Evolutionary conservation across 2,113 vertebrate species (phyloP), one percentile per base, ranked within the genome.

Genomic region (Micromys minutus): DNA sequence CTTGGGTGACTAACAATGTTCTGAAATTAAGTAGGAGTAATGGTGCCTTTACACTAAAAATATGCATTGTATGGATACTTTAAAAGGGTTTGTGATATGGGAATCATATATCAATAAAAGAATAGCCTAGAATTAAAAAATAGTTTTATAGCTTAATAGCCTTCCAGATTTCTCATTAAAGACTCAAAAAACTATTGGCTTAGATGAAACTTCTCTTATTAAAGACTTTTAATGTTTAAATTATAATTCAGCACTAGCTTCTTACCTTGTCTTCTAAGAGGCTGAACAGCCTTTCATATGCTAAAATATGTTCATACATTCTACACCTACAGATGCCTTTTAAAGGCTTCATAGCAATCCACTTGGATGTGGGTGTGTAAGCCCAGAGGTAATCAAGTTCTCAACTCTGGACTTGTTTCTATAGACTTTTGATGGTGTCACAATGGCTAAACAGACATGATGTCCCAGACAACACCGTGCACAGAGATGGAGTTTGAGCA

Each of bases 401-500:
- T 94, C 34, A 59, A 11, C 13, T 93, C 84, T 87, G 74, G 13
- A 47, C 34, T 89, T 93, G 45, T 47, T 79, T 19, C 31, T 91
- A 75, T 24, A 91, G 72, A 67, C 31, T 83, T 63, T 67, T 55
- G 55, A 55, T 87, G 75, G 65, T 65, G 39, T 39, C 17, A 55
- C n/a, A 74, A 12, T 85, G 92, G 67, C 71, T 63, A 19, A 0
- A 36, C 17, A 91, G 85, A 77, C 57, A 90, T 12, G 36, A 67
- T 87, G 79, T 84, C 61, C 36, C 72, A 61, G 84, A 87, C 36
- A 76, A 76, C 88, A 91, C 42, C 93, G 26, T 31, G 94, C 85
- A 74, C 88, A 21, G n/a, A 90, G 59, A 45, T 93, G 47, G 57
- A 87, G n/a, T 45, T 95, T 95, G 63, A 77, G 84, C 39, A 94